Evolutionary conservation across 2,113 vertebrate species (phyloP).

Genomic region (Phyllopteryx taeniolatus): DNA sequence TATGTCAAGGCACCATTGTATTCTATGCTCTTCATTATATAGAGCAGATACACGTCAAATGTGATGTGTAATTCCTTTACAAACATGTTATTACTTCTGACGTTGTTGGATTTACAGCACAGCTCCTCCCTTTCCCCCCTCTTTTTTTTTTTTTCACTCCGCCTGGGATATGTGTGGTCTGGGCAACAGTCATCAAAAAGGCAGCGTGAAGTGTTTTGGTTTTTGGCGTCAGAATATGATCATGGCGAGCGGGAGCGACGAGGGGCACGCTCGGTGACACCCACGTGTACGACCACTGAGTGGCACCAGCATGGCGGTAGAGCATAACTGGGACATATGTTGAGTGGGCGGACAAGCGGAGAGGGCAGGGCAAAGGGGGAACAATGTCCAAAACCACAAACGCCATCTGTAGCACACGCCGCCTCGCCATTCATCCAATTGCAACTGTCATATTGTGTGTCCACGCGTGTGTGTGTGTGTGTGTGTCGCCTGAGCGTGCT

Average conservation of each 20-base stretch:
- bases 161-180: slow-evolving; percentile 42
- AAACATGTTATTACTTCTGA: background rate
- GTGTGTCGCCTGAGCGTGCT: slow-evolving; percentile 47
- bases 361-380: slow-evolving; percentile 51
- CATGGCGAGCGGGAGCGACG: background rate
- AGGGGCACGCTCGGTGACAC: background rate
- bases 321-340: slow-evolving; percentile 57
- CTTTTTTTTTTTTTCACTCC: slow-evolving; percentile 33
- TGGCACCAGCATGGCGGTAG: background rate
- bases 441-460: slow-evolving; percentile 24
- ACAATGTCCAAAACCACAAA: slow-evolving; percentile 48
- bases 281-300: background rate
- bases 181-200: slow-evolving; percentile 58
- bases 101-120: slow-evolving; percentile 34
- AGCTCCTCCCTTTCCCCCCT: slow-evolving; percentile 33
- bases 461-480: slow-evolving; percentile 16
- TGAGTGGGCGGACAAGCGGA: slow-evolving; percentile 67
- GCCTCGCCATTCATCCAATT: slow-evolving; percentile 50
- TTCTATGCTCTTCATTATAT: no score
- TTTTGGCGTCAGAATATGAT: background rate
- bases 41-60: background rate
- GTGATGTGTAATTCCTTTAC: background rate
- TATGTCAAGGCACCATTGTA: no score
- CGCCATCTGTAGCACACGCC: slow-evolving; percentile 64
- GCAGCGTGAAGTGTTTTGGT: slow-evolving; percentile 6